Conservation (phyloP, 1,140 invertebrate species). For the Notospermus geniculatus region DNA sequence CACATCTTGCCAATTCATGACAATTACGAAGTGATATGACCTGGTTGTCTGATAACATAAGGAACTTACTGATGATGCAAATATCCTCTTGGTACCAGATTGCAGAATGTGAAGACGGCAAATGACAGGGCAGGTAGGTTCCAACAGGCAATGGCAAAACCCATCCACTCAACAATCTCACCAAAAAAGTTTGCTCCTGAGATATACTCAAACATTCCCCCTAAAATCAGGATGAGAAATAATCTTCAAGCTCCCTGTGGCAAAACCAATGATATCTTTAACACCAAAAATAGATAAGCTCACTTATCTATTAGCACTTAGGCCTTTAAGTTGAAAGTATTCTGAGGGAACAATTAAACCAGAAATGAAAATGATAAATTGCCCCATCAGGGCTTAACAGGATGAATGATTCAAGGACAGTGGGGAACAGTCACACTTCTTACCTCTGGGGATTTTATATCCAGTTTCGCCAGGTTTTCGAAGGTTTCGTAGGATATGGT, state of each 20-base stretch:
- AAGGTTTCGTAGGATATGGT: slow-evolving; percentile 55
- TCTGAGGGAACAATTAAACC: neutral
- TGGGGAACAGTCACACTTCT: too few relatives aligned
- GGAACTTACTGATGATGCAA: slow-evolving; percentile 59
- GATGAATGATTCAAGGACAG: too few relatives aligned
- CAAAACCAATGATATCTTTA: too few relatives aligned
- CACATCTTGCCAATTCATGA: too few relatives aligned
- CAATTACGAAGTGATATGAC: too few relatives aligned
- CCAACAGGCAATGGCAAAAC: slow-evolving; percentile 59
- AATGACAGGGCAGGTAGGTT: slow-evolving; percentile 58
- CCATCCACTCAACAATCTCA: slow-evolving; percentile 65
- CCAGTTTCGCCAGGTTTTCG: slow-evolving; percentile 55
- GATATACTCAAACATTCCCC: slow-evolving; percentile 62
- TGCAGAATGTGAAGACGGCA: slow-evolving; percentile 58
- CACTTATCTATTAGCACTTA: too few relatives aligned
- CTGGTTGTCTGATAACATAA: too few relatives aligned
- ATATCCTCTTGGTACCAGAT: slow-evolving; percentile 58
- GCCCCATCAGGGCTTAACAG: too few relatives aligned
- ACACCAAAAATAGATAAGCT: too few relatives aligned
- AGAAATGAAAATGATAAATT: neutral
- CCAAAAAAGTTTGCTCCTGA: slow-evolving; percentile 65
- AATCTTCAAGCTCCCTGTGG: too few relatives aligned
- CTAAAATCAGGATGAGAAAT: slow-evolving; percentile 34
- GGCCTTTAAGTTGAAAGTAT: too few relatives aligned
- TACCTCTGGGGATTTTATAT: slow-evolving; percentile 61